Conservation (phyloP, 2,888 invertebrate species). For the Ochropacha duplaris region DNA sequence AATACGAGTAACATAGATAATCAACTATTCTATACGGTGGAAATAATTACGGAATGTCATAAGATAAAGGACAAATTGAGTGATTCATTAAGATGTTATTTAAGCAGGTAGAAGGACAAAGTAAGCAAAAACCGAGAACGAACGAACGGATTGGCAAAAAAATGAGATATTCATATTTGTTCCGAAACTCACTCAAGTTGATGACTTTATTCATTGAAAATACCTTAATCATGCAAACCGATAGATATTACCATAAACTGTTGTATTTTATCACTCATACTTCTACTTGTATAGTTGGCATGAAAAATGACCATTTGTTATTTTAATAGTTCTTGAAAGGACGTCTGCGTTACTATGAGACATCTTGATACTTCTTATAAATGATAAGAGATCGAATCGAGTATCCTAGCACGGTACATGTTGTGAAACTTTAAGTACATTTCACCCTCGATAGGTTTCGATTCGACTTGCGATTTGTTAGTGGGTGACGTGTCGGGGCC, state of each 20-base stretch:
- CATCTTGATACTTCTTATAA: neutral
- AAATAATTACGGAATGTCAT: neutral
- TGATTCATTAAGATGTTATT: neutral
- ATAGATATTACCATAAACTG: too few relatives aligned
- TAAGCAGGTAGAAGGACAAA: neutral
- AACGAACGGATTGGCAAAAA: neutral
- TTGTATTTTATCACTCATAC: too few relatives aligned
- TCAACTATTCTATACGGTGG: conserved; percentile 17
- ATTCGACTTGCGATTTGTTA: conserved; percentile 11
- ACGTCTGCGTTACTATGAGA: neutral
- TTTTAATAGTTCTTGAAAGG: too few relatives aligned
- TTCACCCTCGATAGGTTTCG: conserved; percentile 33
- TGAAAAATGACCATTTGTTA: too few relatives aligned
- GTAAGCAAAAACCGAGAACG: neutral
- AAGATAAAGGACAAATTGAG: neutral
- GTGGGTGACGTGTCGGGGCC: conserved; percentile 41
- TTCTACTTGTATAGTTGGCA: too few relatives aligned
- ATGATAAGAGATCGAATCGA: neutral
- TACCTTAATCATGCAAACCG: neutral
- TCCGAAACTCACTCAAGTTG: neutral
- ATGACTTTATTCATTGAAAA: neutral
- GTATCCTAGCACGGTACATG: conserved; percentile 8
- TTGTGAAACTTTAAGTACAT: conserved; percentile 26
- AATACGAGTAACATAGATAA: conserved; percentile 19
- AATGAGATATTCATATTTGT: too few relatives aligned